These are phyloP conservation scores for Bombus confusus DNA, from an alignment of 1,140 invertebrate species.

Conservation along the genomic window DNA sequence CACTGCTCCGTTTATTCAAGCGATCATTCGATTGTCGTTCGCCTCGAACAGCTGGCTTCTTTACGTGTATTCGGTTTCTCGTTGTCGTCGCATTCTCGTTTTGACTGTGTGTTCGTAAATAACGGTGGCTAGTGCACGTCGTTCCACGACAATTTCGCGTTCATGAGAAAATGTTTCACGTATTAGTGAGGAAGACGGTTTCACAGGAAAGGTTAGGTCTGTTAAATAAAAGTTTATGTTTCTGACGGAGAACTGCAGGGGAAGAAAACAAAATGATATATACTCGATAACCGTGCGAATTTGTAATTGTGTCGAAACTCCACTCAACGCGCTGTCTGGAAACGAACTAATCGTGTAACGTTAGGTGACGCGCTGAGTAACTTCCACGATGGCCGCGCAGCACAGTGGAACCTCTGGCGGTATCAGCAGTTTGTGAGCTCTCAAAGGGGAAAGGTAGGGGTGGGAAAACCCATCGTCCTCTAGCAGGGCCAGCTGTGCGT, in stretches of 20 bases:
- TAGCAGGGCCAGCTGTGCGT: conserved; percentile 53
- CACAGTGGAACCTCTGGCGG: conserved; percentile 42
- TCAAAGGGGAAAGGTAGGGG: conserved; percentile 51
- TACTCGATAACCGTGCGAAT: background rate
- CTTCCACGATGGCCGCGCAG: conserved; percentile 22
- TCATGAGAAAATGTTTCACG: background rate
- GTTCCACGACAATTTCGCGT: background rate
- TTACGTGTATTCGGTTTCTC: conserved; percentile 31
- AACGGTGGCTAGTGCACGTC: background rate
- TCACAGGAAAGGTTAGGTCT: background rate
- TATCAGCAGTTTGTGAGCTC: background rate
- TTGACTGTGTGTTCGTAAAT: background rate
- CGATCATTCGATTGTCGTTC: conserved; percentile 34
- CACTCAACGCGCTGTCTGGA: conserved; percentile 23
- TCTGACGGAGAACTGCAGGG: no score
- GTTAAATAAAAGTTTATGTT: background rate
- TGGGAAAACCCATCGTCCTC: conserved; percentile 69
- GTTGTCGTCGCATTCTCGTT: conserved; percentile 42
- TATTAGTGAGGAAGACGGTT: background rate
- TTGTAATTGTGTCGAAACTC: background rate
- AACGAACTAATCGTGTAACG: conserved; percentile 49
- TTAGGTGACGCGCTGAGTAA: conserved; percentile 20
- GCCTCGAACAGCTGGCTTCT: conserved; percentile 20
- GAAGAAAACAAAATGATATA: background rate
- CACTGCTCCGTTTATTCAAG: conserved; percentile 35